Percentiles rank a stretch among this genome's conserved stretches.
Conservation (phyloP, 2,797 vertebrate genomes). For the Salarias fasciatus region DNA sequence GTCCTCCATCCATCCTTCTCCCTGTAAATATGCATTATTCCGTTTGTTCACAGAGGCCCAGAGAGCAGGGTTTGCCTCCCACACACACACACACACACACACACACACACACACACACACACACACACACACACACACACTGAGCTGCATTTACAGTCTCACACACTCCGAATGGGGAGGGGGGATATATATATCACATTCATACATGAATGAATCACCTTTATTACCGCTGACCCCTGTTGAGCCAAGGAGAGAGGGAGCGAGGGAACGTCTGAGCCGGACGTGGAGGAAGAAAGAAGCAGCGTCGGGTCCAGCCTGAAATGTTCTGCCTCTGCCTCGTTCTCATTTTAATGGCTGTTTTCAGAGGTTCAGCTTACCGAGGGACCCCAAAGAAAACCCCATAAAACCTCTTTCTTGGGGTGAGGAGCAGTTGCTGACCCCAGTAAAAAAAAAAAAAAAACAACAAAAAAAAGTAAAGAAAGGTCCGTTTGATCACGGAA, state of each 20-base stretch:
- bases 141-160: neutral
- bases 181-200: slow-evolving; percentile 55
- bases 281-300: neutral
- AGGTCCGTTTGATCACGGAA: too few relatives aligned
- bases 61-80: slow-evolving; percentile 23
- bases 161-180: slow-evolving; percentile 2
- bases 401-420: too few relatives aligned
- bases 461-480: too few relatives aligned
- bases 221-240: slow-evolving; percentile 58
- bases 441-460: too few relatives aligned
- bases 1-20: neutral
- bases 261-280: slow-evolving; percentile 5
- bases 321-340: neutral
- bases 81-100: too few relatives aligned
- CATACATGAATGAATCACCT: slow-evolving; percentile 62
- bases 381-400: slow-evolving; percentile 1
- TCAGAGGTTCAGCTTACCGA: slow-evolving; percentile 25
- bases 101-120: too few relatives aligned
- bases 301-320: slow-evolving; percentile 2
- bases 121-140: too few relatives aligned
- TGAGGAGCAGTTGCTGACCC: too few relatives aligned
- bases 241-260: slow-evolving; percentile 17
- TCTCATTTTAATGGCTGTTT: slow-evolving; percentile 27
- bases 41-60: slow-evolving; percentile 5
- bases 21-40: slow-evolving; percentile 2